These are phyloP conservation scores for Operophtera brumata DNA, from an alignment of 2,888 invertebrate genomes.

Conservation along the genomic window DNA sequence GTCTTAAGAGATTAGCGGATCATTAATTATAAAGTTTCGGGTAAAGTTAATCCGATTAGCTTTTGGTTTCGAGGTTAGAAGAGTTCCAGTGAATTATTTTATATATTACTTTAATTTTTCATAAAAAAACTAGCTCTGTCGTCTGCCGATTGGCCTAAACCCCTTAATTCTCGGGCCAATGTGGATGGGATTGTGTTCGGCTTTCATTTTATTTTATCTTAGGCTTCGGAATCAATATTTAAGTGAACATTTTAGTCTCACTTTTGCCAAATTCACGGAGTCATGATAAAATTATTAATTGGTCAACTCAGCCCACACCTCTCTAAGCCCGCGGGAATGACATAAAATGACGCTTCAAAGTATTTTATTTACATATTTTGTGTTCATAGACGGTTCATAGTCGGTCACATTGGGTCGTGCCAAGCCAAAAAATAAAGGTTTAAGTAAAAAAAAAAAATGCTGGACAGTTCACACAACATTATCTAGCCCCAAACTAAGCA, in stretches of 20 bases:
- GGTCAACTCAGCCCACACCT: no score
- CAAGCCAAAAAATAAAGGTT: no score
- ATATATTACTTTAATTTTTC: slow-evolving; percentile 36
- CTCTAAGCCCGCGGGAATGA: no score
- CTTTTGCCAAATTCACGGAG: slow-evolving; percentile 8
- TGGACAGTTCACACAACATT: no score
- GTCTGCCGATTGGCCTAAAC: slow-evolving; percentile 28
- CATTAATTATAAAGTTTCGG: slow-evolving; percentile 64
- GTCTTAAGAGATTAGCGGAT: slow-evolving; percentile 56
- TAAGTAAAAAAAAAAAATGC: no score
- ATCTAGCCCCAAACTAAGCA: no score
- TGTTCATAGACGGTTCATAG: no score
- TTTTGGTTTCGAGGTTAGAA: slow-evolving; percentile 43
- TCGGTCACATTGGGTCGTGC: no score
- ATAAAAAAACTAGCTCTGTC: slow-evolving; percentile 26
- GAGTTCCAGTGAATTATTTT: slow-evolving; percentile 42
- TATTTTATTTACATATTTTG: no score
- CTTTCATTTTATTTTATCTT: slow-evolving; percentile 37
- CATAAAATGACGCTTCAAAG: no score
- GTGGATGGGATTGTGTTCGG: slow-evolving; percentile 38
- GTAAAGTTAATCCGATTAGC: slow-evolving; percentile 55
- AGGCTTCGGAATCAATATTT: slow-evolving; percentile 33
- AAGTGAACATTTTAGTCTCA: slow-evolving; percentile 26
- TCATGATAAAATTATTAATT: no score
- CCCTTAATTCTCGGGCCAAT: slow-evolving; percentile 37